Evolutionary conservation across 2,888 invertebrate genomes (phyloP).

Genomic region (Acanthosoma haemorrhoidale): DNA sequence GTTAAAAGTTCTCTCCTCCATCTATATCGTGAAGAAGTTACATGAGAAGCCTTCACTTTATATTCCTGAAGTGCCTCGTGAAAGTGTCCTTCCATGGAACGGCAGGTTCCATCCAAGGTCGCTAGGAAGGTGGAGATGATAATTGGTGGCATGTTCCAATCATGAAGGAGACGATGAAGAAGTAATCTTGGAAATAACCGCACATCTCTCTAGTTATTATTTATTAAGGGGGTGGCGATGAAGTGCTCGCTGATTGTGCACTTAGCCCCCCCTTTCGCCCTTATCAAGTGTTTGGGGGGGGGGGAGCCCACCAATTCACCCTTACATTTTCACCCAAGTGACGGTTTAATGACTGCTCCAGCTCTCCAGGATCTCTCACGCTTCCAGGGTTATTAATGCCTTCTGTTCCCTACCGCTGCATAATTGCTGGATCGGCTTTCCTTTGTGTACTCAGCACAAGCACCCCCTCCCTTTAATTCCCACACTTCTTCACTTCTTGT

Average conservation of each 20-base stretch:
- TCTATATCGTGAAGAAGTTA: no score
- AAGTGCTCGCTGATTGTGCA: background rate
- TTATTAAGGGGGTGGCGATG: background rate
- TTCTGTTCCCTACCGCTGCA: background rate
- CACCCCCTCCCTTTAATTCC: background rate
- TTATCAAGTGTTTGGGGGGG: background rate
- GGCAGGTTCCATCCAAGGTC: no score
- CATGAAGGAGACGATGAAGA: no score
- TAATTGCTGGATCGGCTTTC: background rate
- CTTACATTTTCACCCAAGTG: background rate
- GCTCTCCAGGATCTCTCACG: background rate
- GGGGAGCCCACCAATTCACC: background rate
- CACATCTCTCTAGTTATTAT: no score
- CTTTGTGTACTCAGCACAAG: no score
- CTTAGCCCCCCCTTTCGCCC: slow-evolving; percentile 1
- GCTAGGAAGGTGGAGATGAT: no score
- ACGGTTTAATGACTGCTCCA: background rate
- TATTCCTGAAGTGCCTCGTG: no score
- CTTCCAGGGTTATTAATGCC: background rate
- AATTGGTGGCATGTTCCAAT: no score
- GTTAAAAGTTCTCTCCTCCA: no score
- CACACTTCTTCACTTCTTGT: background rate
- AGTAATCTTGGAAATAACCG: no score
- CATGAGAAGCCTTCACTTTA: no score
- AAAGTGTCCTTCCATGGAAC: no score